Base-by-base conservation (phyloP, 2,113 vertebrate species). In the Catagonus wagneri region DNA sequence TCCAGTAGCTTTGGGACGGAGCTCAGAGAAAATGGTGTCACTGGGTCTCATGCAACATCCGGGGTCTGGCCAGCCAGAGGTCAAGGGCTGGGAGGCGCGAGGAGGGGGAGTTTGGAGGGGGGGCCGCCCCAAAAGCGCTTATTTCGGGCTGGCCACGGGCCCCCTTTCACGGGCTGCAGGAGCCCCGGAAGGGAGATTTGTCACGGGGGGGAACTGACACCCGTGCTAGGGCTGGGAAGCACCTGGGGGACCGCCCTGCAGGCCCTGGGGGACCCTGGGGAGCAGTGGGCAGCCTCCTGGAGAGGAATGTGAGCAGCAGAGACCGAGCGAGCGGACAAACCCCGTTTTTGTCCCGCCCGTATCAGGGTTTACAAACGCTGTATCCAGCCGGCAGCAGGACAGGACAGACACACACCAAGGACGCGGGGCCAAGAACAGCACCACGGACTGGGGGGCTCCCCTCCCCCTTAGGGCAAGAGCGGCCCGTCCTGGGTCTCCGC, bases 121-220 rank as follows among this genome's bases (percentile, higher is more conserved):
- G 11, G 56, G 58, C 25, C 27, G 15, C 80, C 91, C 93, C 95
- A 93, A 97, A 96, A 92, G 94, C 95, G 95, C 96, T 96, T 97
- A 68, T 50, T 83, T 52, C 0, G 17, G 68, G 88, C 58, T 85
- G 85, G 60, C 61, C 83, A 14, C 10, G 7, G 61, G 87, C 79
- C 78, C 36, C 7, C 19, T 16, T 23, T n/a, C 54, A 34, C 0
- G 6, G 56, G 83, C 76, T 65, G 10, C 52, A 52, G 68, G 20
- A 34, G 81, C 78, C 44, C 4, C 1, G 68, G 36, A 50, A 52
- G 36, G 66, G 83, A 39, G 6, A 25, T 58, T 19, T 14, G 29
- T 17, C n/a, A 7, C 32, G 39, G 54, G n/a, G 23, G 2, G 63
- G 79, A 69, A 25, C 52, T 0, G 0, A 54, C 20, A 1, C 16